Evolutionary conservation across 2,888 invertebrate genomes (phyloP).

Genomic region (Ramazzottius varieornatus): DNA sequence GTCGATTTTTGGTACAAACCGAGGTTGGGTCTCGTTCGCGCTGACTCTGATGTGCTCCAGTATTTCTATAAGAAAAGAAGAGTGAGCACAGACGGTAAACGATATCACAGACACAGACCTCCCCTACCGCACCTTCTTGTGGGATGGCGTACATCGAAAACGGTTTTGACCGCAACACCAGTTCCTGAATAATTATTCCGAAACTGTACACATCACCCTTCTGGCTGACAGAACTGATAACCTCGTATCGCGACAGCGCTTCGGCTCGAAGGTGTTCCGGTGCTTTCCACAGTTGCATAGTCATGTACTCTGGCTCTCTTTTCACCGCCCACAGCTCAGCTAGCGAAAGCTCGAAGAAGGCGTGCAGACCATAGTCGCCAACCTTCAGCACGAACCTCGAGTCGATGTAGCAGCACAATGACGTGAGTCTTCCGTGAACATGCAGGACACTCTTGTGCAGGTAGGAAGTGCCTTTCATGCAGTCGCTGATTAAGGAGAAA

Average conservation of each 20-base stretch:
- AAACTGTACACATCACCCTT: slow-evolving; percentile 2
- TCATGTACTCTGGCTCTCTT: neutral
- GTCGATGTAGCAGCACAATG: neutral
- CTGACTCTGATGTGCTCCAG: neutral
- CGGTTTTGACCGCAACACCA: neutral
- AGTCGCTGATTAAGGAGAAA: neutral
- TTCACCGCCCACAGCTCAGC: neutral
- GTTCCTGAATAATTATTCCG: neutral
- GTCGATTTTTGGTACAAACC: neutral
- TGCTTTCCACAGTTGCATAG: neutral
- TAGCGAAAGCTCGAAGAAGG: neutral
- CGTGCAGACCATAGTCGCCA: neutral
- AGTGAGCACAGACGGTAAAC: too few relatives aligned
- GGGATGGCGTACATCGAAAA: neutral
- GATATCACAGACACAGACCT: too few relatives aligned
- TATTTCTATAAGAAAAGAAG: neutral
- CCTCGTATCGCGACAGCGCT: neutral
- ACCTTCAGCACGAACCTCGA: neutral
- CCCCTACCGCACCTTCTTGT: neutral
- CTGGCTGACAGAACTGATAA: neutral
- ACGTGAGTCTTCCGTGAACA: neutral
- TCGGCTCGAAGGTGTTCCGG: neutral
- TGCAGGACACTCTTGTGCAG: neutral
- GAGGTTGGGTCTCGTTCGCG: neutral
- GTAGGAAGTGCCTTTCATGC: slow-evolving; percentile 1